A percentile compares a stretch with the other conserved stretches of the same genome.
These are phyloP conservation scores for Gobius niger DNA, from an alignment of 2,113 vertebrate genomes.

Conservation along the genomic window DNA sequence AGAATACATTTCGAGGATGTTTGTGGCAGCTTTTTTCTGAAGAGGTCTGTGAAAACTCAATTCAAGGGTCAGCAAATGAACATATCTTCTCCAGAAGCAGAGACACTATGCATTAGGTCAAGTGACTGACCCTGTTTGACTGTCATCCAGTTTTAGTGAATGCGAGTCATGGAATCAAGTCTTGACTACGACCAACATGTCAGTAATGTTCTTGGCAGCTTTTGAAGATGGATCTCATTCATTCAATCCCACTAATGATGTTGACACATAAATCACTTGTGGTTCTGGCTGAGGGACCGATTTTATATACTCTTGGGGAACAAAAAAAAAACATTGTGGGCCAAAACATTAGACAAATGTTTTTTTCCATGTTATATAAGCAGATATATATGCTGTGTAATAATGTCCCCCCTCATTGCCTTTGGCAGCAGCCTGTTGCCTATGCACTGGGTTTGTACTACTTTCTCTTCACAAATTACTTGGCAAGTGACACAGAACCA, in stretches of 20 bases:
- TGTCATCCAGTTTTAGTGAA: not conserved
- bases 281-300: not conserved
- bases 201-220: not conserved
- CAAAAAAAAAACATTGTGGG: too few species aligned
- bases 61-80: too few species aligned
- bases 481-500: not conserved
- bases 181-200: not conserved
- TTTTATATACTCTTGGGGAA: not conserved
- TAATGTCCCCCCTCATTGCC: conserved; percentile 3
- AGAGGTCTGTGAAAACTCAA: too few species aligned
- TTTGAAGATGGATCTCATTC: not conserved
- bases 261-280: not conserved
- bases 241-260: not conserved
- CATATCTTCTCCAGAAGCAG: too few species aligned
- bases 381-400: conserved; percentile 3
- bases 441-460: not conserved
- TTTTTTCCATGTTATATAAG: conserved; percentile 13
- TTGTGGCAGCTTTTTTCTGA: too few species aligned
- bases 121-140: not conserved
- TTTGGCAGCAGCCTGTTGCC: not conserved
- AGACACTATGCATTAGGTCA: too few species aligned
- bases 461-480: not conserved
- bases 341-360: not conserved
- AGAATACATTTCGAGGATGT: too few species aligned
- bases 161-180: not conserved